These are phyloP conservation scores for Ceratina australensis DNA, from an alignment of 1,140 invertebrate genomes.

Conservation along the genomic window DNA sequence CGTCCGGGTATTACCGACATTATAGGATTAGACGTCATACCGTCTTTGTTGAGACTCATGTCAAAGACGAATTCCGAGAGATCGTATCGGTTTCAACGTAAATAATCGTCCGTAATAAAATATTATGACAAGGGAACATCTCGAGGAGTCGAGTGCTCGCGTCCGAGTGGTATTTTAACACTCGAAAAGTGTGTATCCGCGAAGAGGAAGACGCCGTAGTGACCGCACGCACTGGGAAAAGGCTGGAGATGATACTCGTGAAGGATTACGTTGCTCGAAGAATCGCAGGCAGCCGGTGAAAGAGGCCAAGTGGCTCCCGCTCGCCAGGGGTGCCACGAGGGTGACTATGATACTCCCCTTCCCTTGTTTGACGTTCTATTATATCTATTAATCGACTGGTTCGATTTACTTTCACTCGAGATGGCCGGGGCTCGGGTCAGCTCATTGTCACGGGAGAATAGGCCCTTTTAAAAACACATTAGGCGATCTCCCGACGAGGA, in stretches of 20 bases:
- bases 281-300: conserved; percentile 49
- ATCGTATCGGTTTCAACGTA: no score
- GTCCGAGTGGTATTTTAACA: conserved; percentile 48
- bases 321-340: background rate
- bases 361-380: conserved; percentile 34
- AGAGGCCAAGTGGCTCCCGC: conserved; percentile 16
- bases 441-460: no score
- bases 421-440: no score
- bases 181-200: conserved; percentile 39
- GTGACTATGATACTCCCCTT: conserved; percentile 2
- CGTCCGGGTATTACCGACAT: background rate
- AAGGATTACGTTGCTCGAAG: conserved; percentile 55
- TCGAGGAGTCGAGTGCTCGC: background rate
- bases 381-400: conserved; percentile 9
- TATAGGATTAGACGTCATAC: no score
- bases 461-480: no score
- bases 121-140: no score
- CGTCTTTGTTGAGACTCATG: no score
- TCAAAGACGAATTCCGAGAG: no score
- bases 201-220: conserved; percentile 16
- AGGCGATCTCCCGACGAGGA: no score
- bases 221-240: conserved; percentile 27
- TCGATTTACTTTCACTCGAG: conserved; percentile 2
- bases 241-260: conserved; percentile 19
- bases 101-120: no score